Conservation (phyloP, 2,797 vertebrate genomes). For the Eupleurogrammus muticus region DNA sequence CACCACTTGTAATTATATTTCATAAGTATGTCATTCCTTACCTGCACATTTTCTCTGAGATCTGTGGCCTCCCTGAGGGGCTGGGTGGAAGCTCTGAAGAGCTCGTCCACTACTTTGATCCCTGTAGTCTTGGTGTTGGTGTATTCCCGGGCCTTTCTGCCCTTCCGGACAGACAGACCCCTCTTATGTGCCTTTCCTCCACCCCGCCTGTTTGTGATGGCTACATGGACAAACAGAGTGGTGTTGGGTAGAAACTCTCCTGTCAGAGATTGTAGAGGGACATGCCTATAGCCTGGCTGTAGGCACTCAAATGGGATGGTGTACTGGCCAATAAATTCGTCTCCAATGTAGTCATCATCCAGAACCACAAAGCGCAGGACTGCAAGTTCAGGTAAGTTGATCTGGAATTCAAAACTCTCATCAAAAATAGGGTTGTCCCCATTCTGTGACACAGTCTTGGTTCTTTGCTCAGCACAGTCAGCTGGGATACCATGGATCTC, state of each 20-base stretch:
- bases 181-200: conserved; percentile 90
- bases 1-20: background rate
- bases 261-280: conserved; percentile 90
- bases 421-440: conserved; percentile 94
- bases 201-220: conserved; percentile 91
- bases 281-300: conserved; percentile 92
- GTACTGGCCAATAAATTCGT: conserved; percentile 96
- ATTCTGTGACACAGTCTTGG: conserved; percentile 92
- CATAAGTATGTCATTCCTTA: conserved; percentile 64
- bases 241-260: conserved; percentile 92
- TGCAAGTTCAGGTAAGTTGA: conserved; percentile 92
- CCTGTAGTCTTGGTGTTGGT: conserved; percentile 92
- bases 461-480: conserved; percentile 92
- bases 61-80: conserved; percentile 93
- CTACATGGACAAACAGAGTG: conserved; percentile 92
- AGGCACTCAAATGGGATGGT: conserved; percentile 95
- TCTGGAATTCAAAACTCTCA: conserved; percentile 95
- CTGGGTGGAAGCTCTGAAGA: conserved; percentile 91
- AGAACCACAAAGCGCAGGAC: conserved; percentile 92
- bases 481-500: conserved; percentile 94
- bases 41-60: conserved; percentile 94
- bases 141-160: conserved; percentile 90
- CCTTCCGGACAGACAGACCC: conserved; percentile 90
- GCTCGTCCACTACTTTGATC: conserved; percentile 93
- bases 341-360: conserved; percentile 94